Conservation (phyloP, 1,140 invertebrate species). For the Dinoponera quadriceps region DNA sequence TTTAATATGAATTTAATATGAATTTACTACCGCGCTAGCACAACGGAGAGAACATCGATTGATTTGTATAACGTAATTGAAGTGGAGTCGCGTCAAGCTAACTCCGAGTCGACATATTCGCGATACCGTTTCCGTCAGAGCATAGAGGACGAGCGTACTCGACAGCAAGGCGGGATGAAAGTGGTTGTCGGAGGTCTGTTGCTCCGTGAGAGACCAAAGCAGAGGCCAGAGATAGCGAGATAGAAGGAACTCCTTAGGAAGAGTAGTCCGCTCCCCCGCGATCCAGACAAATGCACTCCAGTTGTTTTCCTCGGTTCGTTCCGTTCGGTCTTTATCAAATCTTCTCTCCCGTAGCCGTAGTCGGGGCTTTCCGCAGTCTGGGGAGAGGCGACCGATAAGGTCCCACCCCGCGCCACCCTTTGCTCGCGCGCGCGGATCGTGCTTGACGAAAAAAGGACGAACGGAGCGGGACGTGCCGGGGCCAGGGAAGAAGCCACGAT, state of each 20-base stretch:
- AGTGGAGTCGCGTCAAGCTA: neutral
- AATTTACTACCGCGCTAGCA: too few relatives aligned
- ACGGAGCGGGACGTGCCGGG: neutral
- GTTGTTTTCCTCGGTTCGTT: conserved; percentile 80
- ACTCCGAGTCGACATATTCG: neutral
- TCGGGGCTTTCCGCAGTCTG: conserved; percentile 72
- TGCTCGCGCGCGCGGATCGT: conserved; percentile 55
- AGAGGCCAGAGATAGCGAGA: conserved; percentile 77
- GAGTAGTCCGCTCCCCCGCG: conserved; percentile 79
- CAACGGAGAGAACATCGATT: neutral
- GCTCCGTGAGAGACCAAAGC: conserved; percentile 71
- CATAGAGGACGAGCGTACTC: conserved; percentile 6
- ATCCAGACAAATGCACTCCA: conserved; percentile 83
- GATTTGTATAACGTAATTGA: neutral
- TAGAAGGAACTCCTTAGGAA: conserved; percentile 80
- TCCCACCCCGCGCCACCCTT: conserved; percentile 52
- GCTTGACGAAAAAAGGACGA: conserved; percentile 76
- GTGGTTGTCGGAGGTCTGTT: conserved; percentile 68
- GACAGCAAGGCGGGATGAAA: conserved; percentile 46
- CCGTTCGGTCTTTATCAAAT: conserved; percentile 82
- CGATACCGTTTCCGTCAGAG: conserved; percentile 18
- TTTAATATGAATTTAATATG: too few relatives aligned
- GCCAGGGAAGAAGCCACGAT: conserved; percentile 69
- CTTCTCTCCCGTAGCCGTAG: conserved; percentile 72
- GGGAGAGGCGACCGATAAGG: conserved; percentile 76